phyloP scores from a whole-genome alignment of 2,797 vertebrate species.

The Hipposideros larvatus region DNA sequence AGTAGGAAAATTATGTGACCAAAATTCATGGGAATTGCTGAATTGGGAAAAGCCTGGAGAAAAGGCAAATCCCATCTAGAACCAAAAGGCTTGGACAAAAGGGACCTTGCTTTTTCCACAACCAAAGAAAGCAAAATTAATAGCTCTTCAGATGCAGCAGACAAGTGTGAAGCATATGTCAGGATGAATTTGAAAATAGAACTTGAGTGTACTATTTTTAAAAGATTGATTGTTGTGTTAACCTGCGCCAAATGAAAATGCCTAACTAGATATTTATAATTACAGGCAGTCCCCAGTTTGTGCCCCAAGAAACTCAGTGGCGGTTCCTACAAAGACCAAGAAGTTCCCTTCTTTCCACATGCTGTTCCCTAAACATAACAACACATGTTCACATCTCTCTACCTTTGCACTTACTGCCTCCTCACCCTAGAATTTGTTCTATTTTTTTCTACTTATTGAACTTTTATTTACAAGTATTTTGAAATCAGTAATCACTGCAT shows the following conservation, averaged over 20 bases:
- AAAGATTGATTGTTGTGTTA: background rate
- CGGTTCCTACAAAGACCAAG: background rate
- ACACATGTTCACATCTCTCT: background rate
- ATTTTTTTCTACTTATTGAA: background rate
- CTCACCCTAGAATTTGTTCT: background rate
- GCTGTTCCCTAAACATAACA: background rate
- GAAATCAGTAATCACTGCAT: background rate
- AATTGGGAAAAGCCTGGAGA: background rate
- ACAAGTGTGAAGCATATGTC: background rate
- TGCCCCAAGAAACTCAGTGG: background rate
- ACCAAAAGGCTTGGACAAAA: background rate
- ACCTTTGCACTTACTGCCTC: background rate
- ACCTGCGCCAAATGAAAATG: background rate
- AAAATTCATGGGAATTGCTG: constrained; percentile 2
- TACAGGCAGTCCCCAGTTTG: background rate
- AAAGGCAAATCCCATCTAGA: background rate
- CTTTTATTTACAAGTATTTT: background rate
- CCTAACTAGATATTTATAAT: background rate
- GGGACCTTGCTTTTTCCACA: background rate
- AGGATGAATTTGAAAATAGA: background rate
- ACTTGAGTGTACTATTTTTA: background rate
- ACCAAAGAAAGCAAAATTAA: background rate
- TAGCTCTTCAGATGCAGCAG: background rate
- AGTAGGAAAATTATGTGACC: background rate
- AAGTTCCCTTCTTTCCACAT: background rate